Evolutionary conservation across 2,113 vertebrate genomes (phyloP).

Genomic region (Willisornis vidua): DNA sequence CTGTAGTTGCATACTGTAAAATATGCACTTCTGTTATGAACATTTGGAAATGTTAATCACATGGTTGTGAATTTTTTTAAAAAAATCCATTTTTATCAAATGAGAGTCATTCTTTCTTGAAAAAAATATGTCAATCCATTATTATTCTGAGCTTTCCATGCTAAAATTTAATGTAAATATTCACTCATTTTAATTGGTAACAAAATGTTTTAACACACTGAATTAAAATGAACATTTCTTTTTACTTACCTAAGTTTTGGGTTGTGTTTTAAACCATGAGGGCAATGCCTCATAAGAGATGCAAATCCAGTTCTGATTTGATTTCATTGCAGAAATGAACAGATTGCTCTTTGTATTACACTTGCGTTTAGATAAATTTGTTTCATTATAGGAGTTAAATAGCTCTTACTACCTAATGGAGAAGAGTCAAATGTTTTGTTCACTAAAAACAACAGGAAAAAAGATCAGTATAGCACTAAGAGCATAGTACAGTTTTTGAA

Average conservation of each 20-base stretch:
- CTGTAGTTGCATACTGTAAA: background rate
- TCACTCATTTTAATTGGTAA: background rate
- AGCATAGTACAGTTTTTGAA: background rate
- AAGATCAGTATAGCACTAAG: background rate
- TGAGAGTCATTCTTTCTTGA: background rate
- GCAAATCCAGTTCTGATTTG: background rate
- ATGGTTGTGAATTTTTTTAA: background rate
- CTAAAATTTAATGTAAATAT: background rate
- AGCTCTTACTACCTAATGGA: background rate
- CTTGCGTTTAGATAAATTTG: background rate
- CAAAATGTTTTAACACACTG: background rate
- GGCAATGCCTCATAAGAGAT: background rate
- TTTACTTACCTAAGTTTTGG: background rate
- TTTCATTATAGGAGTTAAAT: background rate
- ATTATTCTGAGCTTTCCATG: background rate
- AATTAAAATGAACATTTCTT: background rate
- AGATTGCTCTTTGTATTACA: background rate
- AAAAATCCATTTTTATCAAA: background rate
- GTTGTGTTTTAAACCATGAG: background rate
- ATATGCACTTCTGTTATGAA: background rate
- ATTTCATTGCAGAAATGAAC: background rate
- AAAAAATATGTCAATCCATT: background rate
- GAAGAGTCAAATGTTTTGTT: background rate
- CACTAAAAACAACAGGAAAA: accelerated
- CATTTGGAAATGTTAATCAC: background rate